These are phyloP conservation scores for Nomada flava DNA, from an alignment of 2,888 invertebrate species.

Conservation along the genomic window DNA sequence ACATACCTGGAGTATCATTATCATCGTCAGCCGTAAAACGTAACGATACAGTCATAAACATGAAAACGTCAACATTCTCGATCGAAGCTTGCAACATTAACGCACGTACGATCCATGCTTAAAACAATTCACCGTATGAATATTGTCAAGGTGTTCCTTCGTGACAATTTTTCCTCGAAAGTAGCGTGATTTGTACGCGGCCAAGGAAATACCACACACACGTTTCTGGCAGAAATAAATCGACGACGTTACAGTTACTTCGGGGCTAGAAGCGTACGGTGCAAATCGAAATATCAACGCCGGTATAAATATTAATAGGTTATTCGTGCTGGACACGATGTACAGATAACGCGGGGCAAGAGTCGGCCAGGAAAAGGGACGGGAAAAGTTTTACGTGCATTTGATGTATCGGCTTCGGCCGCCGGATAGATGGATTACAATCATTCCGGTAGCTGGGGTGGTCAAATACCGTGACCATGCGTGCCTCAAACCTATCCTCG, in stretches of 20 bases:
- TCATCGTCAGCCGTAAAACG: no score
- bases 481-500: constrained; percentile 72
- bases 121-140: no score
- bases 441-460: constrained; percentile 83
- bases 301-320: constrained; percentile 45
- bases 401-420: constrained; percentile 80
- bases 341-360: constrained; percentile 17
- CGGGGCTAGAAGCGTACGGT: not conserved
- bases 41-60: no score
- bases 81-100: no score
- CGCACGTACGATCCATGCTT: no score
- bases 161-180: no score
- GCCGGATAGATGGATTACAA: constrained; percentile 84
- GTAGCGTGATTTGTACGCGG: no score
- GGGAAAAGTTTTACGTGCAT: constrained; percentile 68
- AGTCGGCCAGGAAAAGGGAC: constrained; percentile 35
- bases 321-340: constrained; percentile 23
- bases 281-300: constrained; percentile 18
- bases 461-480: constrained; percentile 84
- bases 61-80: no score
- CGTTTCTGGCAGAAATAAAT: constrained; percentile 1
- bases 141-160: no score
- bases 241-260: not conserved
- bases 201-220: not conserved
- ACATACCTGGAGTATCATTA: no score